Evolutionary conservation across 1,140 invertebrate species (phyloP).

Genomic region (Proctacanthus coquilletti): DNA sequence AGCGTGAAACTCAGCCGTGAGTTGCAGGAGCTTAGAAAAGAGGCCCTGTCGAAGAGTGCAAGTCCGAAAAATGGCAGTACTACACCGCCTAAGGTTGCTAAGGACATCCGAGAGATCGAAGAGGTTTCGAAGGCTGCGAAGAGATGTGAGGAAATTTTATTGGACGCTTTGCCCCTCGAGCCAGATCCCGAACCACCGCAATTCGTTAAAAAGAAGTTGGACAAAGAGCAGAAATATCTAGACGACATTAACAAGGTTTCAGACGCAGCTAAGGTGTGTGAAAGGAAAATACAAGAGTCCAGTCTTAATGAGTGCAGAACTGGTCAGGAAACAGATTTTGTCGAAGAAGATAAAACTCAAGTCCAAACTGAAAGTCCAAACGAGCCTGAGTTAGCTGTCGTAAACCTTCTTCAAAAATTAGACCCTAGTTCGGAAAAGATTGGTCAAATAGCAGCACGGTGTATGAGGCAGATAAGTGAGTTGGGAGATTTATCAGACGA

Average conservation of each 20-base stretch:
- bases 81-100: slow-evolving; percentile 15
- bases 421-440: slow-evolving; percentile 27
- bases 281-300: slow-evolving; percentile 9
- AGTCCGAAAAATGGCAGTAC: slow-evolving; percentile 13
- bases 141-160: slow-evolving; percentile 30
- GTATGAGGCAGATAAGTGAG: slow-evolving; percentile 25
- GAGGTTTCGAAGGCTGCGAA: slow-evolving; percentile 31
- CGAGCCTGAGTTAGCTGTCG: slow-evolving; percentile 14
- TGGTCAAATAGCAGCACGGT: slow-evolving; percentile 24
- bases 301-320: background rate
- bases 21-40: slow-evolving; percentile 25
- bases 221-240: slow-evolving; percentile 18
- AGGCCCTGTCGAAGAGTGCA: slow-evolving; percentile 21
- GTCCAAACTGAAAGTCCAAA: slow-evolving; percentile 15
- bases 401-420: slow-evolving; percentile 24
- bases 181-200: slow-evolving; percentile 8
- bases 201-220: slow-evolving; percentile 20
- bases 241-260: slow-evolving; percentile 26
- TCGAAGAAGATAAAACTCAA: slow-evolving; percentile 21
- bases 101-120: slow-evolving; percentile 25
- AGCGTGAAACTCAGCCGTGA: slow-evolving; percentile 37
- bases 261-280: slow-evolving; percentile 25
- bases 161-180: slow-evolving; percentile 24
- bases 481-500: slow-evolving; percentile 5
- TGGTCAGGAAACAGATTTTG: slow-evolving; percentile 4